Evolutionary conservation across 2,113 vertebrate species (phyloP), one percentile per base, ranked within the genome.

Genomic region (Tetraodon nigroviridis): DNA sequence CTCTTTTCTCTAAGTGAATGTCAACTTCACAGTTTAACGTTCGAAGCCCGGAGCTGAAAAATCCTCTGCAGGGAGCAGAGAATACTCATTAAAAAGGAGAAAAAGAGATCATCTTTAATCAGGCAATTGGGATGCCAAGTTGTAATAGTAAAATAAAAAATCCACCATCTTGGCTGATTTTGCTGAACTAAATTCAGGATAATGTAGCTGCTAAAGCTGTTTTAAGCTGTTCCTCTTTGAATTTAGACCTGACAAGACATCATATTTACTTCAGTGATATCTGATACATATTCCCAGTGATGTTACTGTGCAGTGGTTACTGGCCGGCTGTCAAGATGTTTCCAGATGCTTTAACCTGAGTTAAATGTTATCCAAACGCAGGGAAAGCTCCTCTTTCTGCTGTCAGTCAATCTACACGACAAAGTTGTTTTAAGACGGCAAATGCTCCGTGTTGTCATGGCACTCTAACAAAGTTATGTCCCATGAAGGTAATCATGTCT

Each of bases 381-480:
- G 40, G 12, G 61, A 37, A 62, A 41, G 37, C 22, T 16, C 17
- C 32, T 54, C 19, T 53, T 54, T 62, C 20, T 50, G 24, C 44
- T 73, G 73, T 67, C 71, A 66, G 49, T 78, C 67, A 58, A 54
- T 69, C 73, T 64, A 42, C 51, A 58, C 21, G 58, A 55, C 60
- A 49, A 32, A 58, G 58, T 59, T 44, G 62, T 69, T 63, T 46
- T 51, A 53, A 42, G 1, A 19, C 46, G n/a, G 21, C 20, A 27
- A 41, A 62, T 47, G 16, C 46, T 59, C 20, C 40, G 42, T 57
- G 70, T 57, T 71, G 58, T 56, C 65, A 47, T 42, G 27, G 62
- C 37, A 46, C 62, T 50, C 51, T 67, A 76, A 80, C 74, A 72
- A 60, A 67, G 62, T 76, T 67, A 80, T 5, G 45, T 61, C 55